A percentile compares a stretch with the other conserved stretches of the same genome.
Evolutionary conservation across 1,140 invertebrate species (phyloP).

Genomic region (Drosophila orosa): DNA sequence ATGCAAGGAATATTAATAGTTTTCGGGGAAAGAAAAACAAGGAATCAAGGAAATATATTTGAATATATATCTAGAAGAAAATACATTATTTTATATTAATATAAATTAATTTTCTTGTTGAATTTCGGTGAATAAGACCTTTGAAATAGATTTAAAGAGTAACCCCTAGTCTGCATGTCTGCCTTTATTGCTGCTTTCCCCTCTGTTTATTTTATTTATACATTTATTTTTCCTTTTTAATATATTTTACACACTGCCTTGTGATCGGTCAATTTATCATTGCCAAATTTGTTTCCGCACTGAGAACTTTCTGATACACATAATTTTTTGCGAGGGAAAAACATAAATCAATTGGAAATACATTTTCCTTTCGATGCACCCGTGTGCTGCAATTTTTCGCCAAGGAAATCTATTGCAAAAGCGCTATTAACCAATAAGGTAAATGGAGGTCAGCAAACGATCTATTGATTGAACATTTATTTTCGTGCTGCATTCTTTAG

Average conservation of each 20-base stretch:
- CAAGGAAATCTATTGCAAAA: conserved; percentile 28
- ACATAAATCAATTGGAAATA: conserved; percentile 42
- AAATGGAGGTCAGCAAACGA: conserved; percentile 35
- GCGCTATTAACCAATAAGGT: conserved; percentile 29
- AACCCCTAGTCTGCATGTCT: not conserved
- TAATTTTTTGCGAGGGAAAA: conserved; percentile 5
- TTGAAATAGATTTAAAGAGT: conserved; percentile 1
- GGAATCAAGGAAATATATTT: no score
- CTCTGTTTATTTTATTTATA: conserved; percentile 18
- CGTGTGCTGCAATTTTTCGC: not conserved
- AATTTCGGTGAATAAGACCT: not conserved
- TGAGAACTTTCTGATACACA: conserved; percentile 21
- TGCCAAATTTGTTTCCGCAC: conserved; percentile 55
- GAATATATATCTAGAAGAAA: not conserved
- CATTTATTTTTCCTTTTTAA: conserved; percentile 10
- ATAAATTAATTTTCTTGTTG: not conserved
- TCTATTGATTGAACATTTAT: conserved; percentile 20
- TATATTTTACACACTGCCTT: conserved; percentile 26
- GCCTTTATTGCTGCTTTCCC: not conserved
- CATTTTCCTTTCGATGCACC: conserved; percentile 12
- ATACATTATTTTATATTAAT: no score
- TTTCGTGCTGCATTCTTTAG: conserved; percentile 15
- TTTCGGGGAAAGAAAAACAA: not conserved
- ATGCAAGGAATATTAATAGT: not conserved
- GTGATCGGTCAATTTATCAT: conserved; percentile 49